Base-by-base conservation (phyloP, 23 tunicate species). In the Halocynthia aurantium region DNA sequence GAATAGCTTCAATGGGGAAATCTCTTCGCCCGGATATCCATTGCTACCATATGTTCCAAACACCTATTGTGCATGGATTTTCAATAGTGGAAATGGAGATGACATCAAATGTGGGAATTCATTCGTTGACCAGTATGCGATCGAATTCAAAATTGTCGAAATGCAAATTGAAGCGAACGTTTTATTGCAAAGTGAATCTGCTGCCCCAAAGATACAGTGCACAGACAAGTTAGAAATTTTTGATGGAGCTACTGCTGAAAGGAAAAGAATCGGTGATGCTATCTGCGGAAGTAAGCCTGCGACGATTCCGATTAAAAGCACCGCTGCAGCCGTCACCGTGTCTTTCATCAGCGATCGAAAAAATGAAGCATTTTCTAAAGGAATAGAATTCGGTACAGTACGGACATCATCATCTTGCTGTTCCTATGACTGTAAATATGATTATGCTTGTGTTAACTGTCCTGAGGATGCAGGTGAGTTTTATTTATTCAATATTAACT, bases 361-460 rank as follows among this genome's bases (percentile, higher is more conserved):
- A 15, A 65, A 65, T 15, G 49, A 9, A 10, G 17, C 19, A 15
- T 11, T 8, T 65, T 10, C 31, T 10, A 20, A 0, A 5, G 70
- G 19, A 15, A 49, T 40, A 11, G 22, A 65, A 9, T 40, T 49
- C 31, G 70, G 31, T 0, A 5, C 31, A 15, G 31, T 40, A 65
- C 22, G 6, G 31, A 65, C 22, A 65, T 8, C 70, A 10, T 20
- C 22, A 10, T 65, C 70, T 10, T 65, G 70, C 31, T 65, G 70
- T 15, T 65, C 70, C n/a, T 65, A 65, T 65, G 70, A 65, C 70
- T 65, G 70, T 15, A 6, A 65, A 11, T 15, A 20, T 9, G 6
- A 65, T 15, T 65, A 65, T 65, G 70, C 70, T 8, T 65, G 70
- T 15, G 70, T 65, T 9, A 15, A 65, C 19, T 65, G 70, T 65